Base-by-base conservation (phyloP, 2,113 vertebrate species). In the Ochotona princeps region DNA sequence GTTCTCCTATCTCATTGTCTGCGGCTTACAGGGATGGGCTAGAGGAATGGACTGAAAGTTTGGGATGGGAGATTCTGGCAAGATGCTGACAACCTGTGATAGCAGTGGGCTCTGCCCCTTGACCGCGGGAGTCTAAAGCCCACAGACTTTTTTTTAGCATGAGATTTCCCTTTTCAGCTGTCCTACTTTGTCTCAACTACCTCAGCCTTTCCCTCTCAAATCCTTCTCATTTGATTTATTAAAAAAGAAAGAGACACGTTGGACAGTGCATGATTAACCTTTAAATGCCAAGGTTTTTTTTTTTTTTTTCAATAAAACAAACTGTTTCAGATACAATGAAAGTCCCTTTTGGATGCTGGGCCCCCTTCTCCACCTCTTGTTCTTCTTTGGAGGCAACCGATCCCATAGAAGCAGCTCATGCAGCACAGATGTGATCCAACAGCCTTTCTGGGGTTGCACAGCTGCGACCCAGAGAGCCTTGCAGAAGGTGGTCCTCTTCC, bases 241-340 rank as follows among this genome's bases (percentile, higher is more conserved):
- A 18, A 38, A 67, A 92, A 88, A 38, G 32, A 35, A 2, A 90
- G 49, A 38, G 78, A 93, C 80, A 66, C 25, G 8, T 21, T 49
- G 12, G 11, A 86, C 49, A 73, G 65, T 65, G n/a, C 75, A 49
- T 67, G 67, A 67, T 54, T 30, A 81, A 75, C 23, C 54, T 88
- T 90, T 65, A 86, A 86, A 44, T 8, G 21, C 57, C 25, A 11
- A 73, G 30, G 78, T 87, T 83, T 75, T 61, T 65, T 54, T 82
- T 87, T 83, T 75, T 61, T 65, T 54, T 65, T 86, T 32, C 32
- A 25, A 67, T 76, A 12, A 28, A 83, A 44, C 26, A 20, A 83
- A 94, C 35, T 10, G 63, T 66, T 81, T n/a, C 8, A 35, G 69
- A 35, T 76, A 66, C 86, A 80, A 89, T 83, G n/a, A 38, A 86